Evolutionary conservation across 2,797 vertebrate genomes (phyloP), one percentile per base, ranked within the genome.

Genomic region (Choloepus didactylus): DNA sequence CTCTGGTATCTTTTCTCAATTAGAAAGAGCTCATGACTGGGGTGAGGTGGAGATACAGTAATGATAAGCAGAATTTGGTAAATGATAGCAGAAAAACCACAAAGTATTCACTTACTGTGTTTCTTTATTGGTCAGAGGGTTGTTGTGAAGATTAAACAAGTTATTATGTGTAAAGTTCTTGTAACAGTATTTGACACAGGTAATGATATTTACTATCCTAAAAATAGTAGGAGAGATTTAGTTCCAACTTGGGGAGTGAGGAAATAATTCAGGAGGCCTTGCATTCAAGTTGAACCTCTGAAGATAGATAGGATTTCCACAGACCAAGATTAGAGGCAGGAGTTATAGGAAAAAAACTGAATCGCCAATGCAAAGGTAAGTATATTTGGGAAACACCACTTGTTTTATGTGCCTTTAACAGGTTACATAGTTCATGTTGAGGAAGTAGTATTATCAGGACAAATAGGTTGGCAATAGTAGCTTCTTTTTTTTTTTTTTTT

Each of bases 211-310:
- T 29, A 11, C 31, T 27, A 18, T 23, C 87, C 66, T 91, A 84
- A 79, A 96, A 92, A n/a, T 84, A 76, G 27, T 64, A 91, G 77
- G 64, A 94, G 29, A 81, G 11, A n/a, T 93, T 84, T 93, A 87
- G 69, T 29, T 77, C n/a, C 38, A 92, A 9, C 51, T n/a, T 83
- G 6, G 23, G 56, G 73, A 49, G 23, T 80, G 31, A 91, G 84
- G 44, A 86, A 82, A 51, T 89, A 93, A 82, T 87, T 94, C 70
- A 29, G 54, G 59, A 80, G 14, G 64, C 44, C n/a, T 76, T 80
- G 31, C 35, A 21, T 91, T 91, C 59, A 41, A 88, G 16, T 49
- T 86, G 64, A 38, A 86, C 46, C 38, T 72, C 59, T 88, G 25
- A 77, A 95, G 25, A 76, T 59, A 77, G 31, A 3, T 72, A 21